Percentiles rank a stretch among this genome's conserved stretches.
phyloP scores from a whole-genome alignment of 2,888 invertebrate species.

The Trachelus iudaicus region DNA sequence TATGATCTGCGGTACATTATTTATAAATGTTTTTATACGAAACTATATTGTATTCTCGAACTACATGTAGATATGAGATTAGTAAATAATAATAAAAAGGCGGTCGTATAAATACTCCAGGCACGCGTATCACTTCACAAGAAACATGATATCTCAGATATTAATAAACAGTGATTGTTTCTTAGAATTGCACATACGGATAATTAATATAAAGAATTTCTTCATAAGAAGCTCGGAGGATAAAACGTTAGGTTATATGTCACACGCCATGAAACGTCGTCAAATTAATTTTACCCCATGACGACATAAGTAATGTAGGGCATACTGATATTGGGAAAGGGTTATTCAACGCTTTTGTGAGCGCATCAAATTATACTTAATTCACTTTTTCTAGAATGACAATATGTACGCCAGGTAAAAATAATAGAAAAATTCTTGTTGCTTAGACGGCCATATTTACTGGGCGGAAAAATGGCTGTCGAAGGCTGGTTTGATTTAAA shows the following conservation, averaged over 20 bases:
- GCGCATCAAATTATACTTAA: slow-evolving; percentile 21
- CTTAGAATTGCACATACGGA: not conserved
- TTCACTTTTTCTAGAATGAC: slow-evolving; percentile 27
- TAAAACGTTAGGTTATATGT: slow-evolving; percentile 47
- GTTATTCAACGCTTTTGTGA: slow-evolving; percentile 18
- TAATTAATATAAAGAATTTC: not conserved
- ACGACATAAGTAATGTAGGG: not conserved
- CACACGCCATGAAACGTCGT: slow-evolving; percentile 34
- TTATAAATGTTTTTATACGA: not conserved
- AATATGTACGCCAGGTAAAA: slow-evolving; percentile 35
- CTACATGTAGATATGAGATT: not conserved
- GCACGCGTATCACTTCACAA: slow-evolving; percentile 3
- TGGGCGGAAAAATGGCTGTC: slow-evolving; percentile 47
- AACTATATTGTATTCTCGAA: not conserved
- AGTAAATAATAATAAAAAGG: not conserved
- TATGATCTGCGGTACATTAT: not conserved
- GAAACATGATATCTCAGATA: not conserved
- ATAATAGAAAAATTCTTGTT: slow-evolving; percentile 48
- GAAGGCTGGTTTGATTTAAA: slow-evolving; percentile 26
- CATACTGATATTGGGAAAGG: not conserved
- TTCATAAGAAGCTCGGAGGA: slow-evolving; percentile 7
- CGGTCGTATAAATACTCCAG: not conserved
- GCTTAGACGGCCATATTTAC: slow-evolving; percentile 51
- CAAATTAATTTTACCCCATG: slow-evolving; percentile 11
- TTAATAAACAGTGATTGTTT: not conserved